Evolutionary conservation across 2,113 vertebrate genomes (phyloP).

Genomic region (Rhea americana): DNA sequence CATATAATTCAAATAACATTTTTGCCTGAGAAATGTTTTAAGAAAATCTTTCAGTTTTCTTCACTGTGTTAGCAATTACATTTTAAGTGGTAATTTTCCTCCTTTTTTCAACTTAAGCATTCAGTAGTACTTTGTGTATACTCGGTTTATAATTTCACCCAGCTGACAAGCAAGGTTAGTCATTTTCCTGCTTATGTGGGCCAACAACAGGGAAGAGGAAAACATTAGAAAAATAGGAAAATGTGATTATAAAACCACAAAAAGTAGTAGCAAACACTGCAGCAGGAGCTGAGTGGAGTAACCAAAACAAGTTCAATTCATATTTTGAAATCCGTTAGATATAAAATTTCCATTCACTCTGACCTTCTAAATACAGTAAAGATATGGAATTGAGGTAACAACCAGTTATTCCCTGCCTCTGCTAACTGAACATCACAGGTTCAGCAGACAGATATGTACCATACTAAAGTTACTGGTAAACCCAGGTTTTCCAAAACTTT

Average conservation of each 20-base stretch:
- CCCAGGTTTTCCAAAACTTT: neutral
- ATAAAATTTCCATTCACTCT: constrained; percentile 19
- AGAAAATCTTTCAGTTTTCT: neutral
- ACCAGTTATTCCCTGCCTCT: neutral
- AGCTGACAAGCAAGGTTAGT: constrained; percentile 40
- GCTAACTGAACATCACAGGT: neutral
- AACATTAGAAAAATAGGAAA: constrained; percentile 57
- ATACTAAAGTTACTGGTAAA: neutral
- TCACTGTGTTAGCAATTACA: neutral
- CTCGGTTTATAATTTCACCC: neutral
- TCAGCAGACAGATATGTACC: neutral
- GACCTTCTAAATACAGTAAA: neutral
- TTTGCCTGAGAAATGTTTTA: neutral
- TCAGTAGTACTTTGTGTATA: neutral
- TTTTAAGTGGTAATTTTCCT: neutral
- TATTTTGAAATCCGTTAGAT: constrained; percentile 41
- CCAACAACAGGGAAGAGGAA: constrained; percentile 23
- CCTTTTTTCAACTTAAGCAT: neutral
- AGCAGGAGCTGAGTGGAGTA: neutral
- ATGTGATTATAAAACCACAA: constrained; percentile 58
- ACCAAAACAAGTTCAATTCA: constrained; percentile 29
- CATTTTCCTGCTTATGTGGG: constrained; percentile 39
- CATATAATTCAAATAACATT: neutral
- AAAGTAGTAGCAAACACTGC: neutral
- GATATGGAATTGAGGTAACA: neutral